Percentiles rank a stretch among this genome's conserved stretches.
These are phyloP conservation scores for Bothrops jararaca DNA, from an alignment of 2,113 vertebrate genomes.

Conservation along the genomic window DNA sequence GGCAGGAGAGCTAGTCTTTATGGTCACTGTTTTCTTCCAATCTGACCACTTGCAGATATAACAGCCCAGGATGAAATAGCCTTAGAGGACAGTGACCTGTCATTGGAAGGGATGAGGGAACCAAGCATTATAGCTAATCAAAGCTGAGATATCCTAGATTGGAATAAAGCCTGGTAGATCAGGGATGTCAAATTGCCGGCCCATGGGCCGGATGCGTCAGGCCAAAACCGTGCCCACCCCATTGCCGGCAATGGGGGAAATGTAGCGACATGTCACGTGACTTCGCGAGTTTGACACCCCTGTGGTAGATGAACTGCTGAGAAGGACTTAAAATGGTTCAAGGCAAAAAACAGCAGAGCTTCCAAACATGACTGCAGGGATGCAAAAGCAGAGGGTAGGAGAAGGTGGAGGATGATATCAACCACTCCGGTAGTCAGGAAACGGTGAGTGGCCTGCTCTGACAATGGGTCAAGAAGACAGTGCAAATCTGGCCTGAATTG, in stretches of 20 bases:
- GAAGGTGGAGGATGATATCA: neutral
- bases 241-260: no score
- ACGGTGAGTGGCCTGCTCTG: neutral
- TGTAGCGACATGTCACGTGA: no score
- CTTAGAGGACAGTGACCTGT: neutral
- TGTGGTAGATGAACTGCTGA: neutral
- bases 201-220: no score
- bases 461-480: neutral
- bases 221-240: no score
- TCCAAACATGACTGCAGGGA: neutral
- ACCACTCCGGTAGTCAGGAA: neutral
- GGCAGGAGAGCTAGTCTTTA: neutral
- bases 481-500: neutral
- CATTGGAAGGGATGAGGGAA: neutral
- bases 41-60: neutral
- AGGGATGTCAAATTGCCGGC: no score
- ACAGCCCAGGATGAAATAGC: neutral
- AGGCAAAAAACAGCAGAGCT: neutral
- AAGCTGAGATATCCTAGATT: neutral
- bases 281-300: no score
- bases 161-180: neutral
- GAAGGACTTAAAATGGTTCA: neutral
- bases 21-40: neutral
- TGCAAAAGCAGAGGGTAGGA: neutral
- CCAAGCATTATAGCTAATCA: neutral